Evolutionary conservation across 2,888 invertebrate genomes (phyloP), one percentile per base, ranked within the genome.

Genomic region (Synergus japonicus): DNA sequence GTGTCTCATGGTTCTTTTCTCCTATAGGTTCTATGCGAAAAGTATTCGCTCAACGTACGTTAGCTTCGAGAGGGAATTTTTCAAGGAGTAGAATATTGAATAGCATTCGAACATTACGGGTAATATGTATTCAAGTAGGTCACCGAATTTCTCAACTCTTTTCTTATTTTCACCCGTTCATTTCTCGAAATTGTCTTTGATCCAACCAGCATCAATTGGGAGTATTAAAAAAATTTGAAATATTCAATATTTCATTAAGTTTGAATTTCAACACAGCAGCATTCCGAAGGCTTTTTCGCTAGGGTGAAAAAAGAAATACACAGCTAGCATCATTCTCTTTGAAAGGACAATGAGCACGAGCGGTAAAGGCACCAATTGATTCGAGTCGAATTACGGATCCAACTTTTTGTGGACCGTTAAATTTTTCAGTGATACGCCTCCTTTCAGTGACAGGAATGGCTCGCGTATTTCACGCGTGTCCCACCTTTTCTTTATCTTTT

Each of bases 401-500:
- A 37, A 5, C 18, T 54, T 22, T 67, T 67, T 73, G 46, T 67
- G 46, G 77, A 76, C 76, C 82, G 79, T 81, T 81, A 81, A 78
- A 76, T 79, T 82, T 83, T 79, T 79, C 78, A 81, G 77, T 79
- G 79, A 76, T 58, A 79, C 83, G 79, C 79, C 79, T 80, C 63
- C 76, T 81, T 78, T 81, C 77, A 78, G 73, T 49, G 78, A 78
- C 67, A 79, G 79, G 58, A 78, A 81, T 79, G 46, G 80, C 37
- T 67, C 78, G 69, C 76, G 81, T 83, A 80, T 80, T 83, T 76
- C 77, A 77, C 79, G 80, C 78, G 76, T 73, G 67, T 77, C 77
- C 80, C 80, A 78, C 79, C 64, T 82, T 83, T 84, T 85, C 86
- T 84, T 86, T 86, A 85, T 84, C 85, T 81, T 76, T 76, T 76